These are phyloP conservation scores for Alitta virens DNA, from an alignment of 2,888 invertebrate genomes.

Conservation along the genomic window DNA sequence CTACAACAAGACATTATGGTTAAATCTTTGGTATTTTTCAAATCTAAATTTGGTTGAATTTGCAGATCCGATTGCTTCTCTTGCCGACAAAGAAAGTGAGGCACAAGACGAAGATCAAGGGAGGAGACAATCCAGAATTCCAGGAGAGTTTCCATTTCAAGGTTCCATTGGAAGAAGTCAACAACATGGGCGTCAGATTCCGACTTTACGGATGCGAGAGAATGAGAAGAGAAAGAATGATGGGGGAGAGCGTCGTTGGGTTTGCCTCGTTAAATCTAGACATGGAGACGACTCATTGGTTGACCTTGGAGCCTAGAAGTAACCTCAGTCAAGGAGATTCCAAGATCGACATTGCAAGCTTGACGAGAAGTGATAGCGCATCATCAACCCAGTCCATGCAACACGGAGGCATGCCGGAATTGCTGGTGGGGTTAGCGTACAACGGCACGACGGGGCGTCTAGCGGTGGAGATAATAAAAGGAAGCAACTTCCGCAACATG, in stretches of 20 bases:
- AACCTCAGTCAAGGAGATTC: slow-evolving; percentile 58
- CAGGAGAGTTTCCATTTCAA: slow-evolving; percentile 90
- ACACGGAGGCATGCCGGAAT: slow-evolving; percentile 82
- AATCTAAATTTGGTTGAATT: too few species aligned
- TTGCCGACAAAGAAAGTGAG: slow-evolving; percentile 90
- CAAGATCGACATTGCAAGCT: slow-evolving; percentile 67
- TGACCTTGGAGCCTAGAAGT: slow-evolving; percentile 70
- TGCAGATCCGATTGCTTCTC: slow-evolving; percentile 74
- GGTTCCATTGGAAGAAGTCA: slow-evolving; percentile 91
- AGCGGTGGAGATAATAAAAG: slow-evolving; percentile 84
- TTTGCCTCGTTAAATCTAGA: slow-evolving; percentile 88
- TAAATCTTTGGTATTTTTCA: neutral
- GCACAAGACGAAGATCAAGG: slow-evolving; percentile 88
- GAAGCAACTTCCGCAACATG: slow-evolving; percentile 64
- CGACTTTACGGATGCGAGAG: slow-evolving; percentile 89
- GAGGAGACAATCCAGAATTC: slow-evolving; percentile 86
- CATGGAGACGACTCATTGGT: slow-evolving; percentile 85
- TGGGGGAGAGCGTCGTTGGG: slow-evolving; percentile 86
- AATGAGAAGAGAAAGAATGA: slow-evolving; percentile 85
- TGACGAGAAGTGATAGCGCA: slow-evolving; percentile 86
- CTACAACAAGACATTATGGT: too few species aligned
- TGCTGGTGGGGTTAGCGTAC: slow-evolving; percentile 84
- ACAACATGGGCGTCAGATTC: slow-evolving; percentile 85
- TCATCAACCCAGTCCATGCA: slow-evolving; percentile 86
- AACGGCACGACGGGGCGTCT: slow-evolving; percentile 90